These are phyloP conservation scores for Rachycentron canadum DNA, from an alignment of 2,797 vertebrate genomes.

Conservation along the genomic window DNA sequence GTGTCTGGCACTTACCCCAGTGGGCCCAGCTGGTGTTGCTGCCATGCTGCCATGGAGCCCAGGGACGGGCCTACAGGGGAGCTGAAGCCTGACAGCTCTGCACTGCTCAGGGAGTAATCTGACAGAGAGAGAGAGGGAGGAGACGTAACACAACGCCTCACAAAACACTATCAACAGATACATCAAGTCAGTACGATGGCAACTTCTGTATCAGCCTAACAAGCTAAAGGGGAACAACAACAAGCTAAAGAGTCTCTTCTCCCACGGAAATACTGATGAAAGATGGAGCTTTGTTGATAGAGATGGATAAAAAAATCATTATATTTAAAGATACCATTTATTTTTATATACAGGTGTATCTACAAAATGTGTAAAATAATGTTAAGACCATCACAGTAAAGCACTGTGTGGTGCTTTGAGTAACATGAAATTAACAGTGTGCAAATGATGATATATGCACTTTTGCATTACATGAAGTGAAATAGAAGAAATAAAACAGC, in stretches of 20 bases:
- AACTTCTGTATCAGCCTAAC: neutral
- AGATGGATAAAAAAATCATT: too few species aligned
- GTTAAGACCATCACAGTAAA: neutral
- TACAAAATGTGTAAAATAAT: neutral
- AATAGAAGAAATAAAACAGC: neutral
- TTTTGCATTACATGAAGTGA: neutral
- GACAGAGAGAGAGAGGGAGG: slow-evolving; percentile 33
- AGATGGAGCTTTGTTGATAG: neutral
- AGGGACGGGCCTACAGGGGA: slow-evolving; percentile 88
- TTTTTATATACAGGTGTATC: too few species aligned
- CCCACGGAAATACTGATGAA: neutral
- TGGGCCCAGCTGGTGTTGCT: slow-evolving; percentile 91
- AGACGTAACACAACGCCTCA: neutral
- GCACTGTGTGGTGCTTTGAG: neutral
- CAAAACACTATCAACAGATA: neutral
- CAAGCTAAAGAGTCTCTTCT: too few species aligned
- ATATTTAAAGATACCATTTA: neutral
- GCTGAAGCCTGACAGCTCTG: slow-evolving; percentile 91
- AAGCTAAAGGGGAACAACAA: neutral
- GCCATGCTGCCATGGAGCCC: slow-evolving; percentile 92
- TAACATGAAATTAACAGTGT: neutral
- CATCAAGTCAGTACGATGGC: neutral
- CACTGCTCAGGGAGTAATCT: slow-evolving; percentile 94
- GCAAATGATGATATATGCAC: neutral
- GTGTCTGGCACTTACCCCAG: slow-evolving; percentile 86